Evolutionary conservation across 2,888 invertebrate species (phyloP), one percentile per base, ranked within the genome.

Genomic region (Nycteola revayana): DNA sequence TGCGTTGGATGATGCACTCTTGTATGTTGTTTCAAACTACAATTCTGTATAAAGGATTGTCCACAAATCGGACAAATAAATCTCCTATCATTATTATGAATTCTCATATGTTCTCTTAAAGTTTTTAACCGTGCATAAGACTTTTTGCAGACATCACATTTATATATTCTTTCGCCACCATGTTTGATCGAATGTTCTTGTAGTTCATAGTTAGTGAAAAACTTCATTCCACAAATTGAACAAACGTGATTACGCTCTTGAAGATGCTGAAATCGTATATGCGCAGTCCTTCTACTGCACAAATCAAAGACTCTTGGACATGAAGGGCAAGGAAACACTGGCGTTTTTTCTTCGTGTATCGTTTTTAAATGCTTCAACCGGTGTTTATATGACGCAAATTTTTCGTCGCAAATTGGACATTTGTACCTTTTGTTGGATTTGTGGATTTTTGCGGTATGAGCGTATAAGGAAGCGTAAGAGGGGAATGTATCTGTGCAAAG

Each of bases 121-220:
- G 88, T 87, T 44, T 87, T 87, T 28, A 84, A 42, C 9, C 88
- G 67, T 1, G 86, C 86, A 37, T 88, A 88, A 0, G 83, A 72
- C 45, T 90, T 90, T 40, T 87, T 79, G 40, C 90, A 91, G 7
- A 90, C 79, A 38, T 89, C 85, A 40, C 91, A 91, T 30, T 90
- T 85, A 32, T 86, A 90, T 20, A 90, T 90, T 53, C 90, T 82
- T 20, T 85, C 87, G 0, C 89, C 90, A 0, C 88, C 84, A 44
- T 91, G 91, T 32, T 90, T 90, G 1, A 90, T 76, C 27, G 87
- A 82, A 59, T 91, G 91, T 39, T 89, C 90, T 20, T 89, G 90
- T 11, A 91, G 64, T 42, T 90, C 90, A 32, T 90, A 89, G 31
- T 90, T 90, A 0, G 87, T 85, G 40, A 89, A 90, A 47, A 91